phyloP scores from a whole-genome alignment of 2,888 invertebrate species.

The Oxytorus armatus region DNA sequence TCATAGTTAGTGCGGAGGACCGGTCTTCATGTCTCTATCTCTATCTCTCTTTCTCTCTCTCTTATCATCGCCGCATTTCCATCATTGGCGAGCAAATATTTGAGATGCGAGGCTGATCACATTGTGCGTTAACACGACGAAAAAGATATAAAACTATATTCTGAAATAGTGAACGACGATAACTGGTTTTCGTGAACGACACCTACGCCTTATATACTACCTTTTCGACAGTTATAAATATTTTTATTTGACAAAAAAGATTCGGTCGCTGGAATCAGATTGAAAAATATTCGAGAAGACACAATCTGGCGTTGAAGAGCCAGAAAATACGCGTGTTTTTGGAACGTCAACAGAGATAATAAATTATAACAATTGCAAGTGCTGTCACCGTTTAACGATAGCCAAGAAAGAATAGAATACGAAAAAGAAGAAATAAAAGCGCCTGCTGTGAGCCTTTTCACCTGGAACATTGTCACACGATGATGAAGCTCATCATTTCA shows the following conservation, averaged over 20 bases:
- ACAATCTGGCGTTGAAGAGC: too few relatives aligned
- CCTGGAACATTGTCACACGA: background rate
- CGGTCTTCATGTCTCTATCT: background rate
- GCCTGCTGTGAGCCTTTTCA: too few relatives aligned
- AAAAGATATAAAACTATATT: too few relatives aligned
- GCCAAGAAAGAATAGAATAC: background rate
- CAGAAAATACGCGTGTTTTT: background rate
- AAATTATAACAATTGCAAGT: conserved; percentile 8
- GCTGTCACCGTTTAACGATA: background rate
- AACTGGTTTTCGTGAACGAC: conserved; percentile 14
- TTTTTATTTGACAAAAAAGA: conserved; percentile 8
- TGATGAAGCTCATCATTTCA: conserved; percentile 13
- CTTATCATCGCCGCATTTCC: background rate
- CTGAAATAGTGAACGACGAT: background rate
- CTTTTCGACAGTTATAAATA: background rate
- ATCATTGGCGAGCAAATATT: background rate
- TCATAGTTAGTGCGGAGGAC: conserved; percentile 4
- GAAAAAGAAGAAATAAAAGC: too few relatives aligned
- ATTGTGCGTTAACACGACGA: too few relatives aligned
- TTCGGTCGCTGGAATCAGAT: background rate
- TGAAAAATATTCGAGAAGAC: background rate
- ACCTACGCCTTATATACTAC: background rate
- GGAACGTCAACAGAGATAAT: background rate
- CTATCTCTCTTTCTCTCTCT: background rate
- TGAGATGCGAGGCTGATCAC: too few relatives aligned